Evolutionary conservation across 2,888 invertebrate genomes (phyloP).

Genomic region (Dione vanillae): DNA sequence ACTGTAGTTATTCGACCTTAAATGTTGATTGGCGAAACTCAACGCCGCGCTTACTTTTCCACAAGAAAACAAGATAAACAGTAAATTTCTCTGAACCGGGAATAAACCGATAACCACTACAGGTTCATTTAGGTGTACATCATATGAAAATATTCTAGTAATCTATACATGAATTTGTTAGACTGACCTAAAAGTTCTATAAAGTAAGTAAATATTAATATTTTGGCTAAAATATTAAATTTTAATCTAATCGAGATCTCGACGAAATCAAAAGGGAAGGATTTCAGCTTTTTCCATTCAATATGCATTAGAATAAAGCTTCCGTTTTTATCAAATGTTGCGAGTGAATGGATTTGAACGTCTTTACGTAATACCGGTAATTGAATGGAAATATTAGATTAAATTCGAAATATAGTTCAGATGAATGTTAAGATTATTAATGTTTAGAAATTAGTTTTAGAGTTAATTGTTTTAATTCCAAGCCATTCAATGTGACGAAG

Average conservation of each 20-base stretch:
- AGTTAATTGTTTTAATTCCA: too few species aligned
- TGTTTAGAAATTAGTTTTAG: too few species aligned
- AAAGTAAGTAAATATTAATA: background rate
- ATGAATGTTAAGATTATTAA: too few species aligned
- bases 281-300: conserved; percentile 19
- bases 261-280: conserved; percentile 15
- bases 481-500: too few species aligned
- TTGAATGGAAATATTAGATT: background rate
- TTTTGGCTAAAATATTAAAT: conserved; percentile 9
- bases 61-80: background rate
- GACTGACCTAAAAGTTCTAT: background rate
- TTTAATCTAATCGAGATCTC: conserved; percentile 13
- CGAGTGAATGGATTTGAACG: conserved; percentile 12
- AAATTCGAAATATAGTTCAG: background rate
- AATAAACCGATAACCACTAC: background rate
- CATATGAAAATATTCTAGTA: too few species aligned
- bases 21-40: background rate
- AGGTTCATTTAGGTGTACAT: too few species aligned
- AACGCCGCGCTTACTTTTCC: background rate
- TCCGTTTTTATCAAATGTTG: background rate
- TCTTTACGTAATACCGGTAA: conserved; percentile 9
- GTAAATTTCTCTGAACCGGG: background rate
- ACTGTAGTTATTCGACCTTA: background rate
- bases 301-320: conserved; percentile 19
- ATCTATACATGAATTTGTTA: background rate